phyloP scores from a whole-genome alignment of 2,113 vertebrate genomes.

The Catharus minimus region DNA sequence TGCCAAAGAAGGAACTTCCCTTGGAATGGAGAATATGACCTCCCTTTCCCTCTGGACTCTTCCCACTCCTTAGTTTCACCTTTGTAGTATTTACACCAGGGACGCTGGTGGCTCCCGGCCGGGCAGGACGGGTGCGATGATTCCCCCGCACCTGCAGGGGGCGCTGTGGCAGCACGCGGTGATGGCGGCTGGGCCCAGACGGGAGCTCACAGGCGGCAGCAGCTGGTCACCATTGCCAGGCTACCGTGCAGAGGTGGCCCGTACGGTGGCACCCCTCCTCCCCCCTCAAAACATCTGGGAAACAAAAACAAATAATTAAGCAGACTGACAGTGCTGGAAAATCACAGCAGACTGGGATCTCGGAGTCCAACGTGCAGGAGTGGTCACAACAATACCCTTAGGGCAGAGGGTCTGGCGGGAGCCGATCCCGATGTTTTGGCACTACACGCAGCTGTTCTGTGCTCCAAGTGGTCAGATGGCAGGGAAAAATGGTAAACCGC shows the following conservation, averaged over 20 bases:
- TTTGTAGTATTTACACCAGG: accelerated
- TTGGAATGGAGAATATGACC: background rate
- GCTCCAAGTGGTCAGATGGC: accelerated
- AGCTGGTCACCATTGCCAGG: accelerated
- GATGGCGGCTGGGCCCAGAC: accelerated
- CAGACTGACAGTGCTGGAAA: background rate
- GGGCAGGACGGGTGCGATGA: background rate
- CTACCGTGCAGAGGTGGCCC: accelerated
- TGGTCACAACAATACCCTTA: accelerated
- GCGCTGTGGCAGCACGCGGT: accelerated
- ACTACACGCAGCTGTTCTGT: background rate
- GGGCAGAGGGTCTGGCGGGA: accelerated
- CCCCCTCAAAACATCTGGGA: accelerated
- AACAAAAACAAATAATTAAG: background rate
- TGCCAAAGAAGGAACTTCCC: background rate
- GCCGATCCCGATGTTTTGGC: accelerated
- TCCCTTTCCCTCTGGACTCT: no score
- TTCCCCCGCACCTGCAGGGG: accelerated
- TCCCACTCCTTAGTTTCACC: no score
- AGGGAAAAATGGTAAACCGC: background rate
- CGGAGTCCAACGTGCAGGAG: accelerated
- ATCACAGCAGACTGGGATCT: background rate
- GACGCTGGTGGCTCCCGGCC: background rate
- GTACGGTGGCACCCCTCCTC: accelerated
- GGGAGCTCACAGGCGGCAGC: accelerated